Percentiles rank a stretch among this genome's conserved stretches.
Conservation (phyloP, 2,888 invertebrate genomes). For the Chrysolina haemoptera region DNA sequence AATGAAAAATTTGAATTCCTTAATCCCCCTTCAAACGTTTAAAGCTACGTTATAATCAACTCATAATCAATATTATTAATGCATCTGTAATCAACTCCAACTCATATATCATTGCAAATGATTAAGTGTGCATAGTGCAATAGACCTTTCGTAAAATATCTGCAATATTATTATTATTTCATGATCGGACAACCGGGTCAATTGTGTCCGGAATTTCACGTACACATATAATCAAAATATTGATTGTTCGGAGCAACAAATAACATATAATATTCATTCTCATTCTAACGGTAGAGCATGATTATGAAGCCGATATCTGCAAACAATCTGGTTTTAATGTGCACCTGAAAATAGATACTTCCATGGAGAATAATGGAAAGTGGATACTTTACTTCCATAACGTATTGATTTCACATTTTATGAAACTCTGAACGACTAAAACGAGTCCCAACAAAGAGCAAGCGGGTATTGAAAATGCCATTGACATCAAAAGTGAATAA, state of each 20-base stretch:
- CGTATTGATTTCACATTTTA: conserved; percentile 7
- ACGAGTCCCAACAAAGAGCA: not conserved
- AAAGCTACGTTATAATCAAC: not conserved
- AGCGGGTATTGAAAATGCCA: not conserved
- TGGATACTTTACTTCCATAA: conserved; percentile 8
- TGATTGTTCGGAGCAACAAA: conserved; percentile 16
- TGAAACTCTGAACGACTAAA: not conserved
- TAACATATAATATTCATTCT: conserved; percentile 18
- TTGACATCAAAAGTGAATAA: not conserved
- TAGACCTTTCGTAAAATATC: conserved; percentile 4
- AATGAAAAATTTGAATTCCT: too few relatives aligned
- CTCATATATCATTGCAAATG: not conserved
- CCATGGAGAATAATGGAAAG: not conserved
- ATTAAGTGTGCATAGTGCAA: not conserved
- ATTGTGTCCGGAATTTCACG: not conserved
- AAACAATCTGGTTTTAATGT: conserved; percentile 16
- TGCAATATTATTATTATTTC: conserved; percentile 3
- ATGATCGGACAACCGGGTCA: conserved; percentile 6
- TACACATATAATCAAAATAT: conserved; percentile 8
- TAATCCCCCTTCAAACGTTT: too few relatives aligned
- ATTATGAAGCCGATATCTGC: conserved; percentile 14
- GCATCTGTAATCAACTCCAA: not conserved
- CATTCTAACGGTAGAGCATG: conserved; percentile 2
- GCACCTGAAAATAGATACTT: conserved; percentile 7
- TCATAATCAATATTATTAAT: not conserved